Conservation (phyloP, 2,113 vertebrate species). For the Pluvialis apricaria region DNA sequence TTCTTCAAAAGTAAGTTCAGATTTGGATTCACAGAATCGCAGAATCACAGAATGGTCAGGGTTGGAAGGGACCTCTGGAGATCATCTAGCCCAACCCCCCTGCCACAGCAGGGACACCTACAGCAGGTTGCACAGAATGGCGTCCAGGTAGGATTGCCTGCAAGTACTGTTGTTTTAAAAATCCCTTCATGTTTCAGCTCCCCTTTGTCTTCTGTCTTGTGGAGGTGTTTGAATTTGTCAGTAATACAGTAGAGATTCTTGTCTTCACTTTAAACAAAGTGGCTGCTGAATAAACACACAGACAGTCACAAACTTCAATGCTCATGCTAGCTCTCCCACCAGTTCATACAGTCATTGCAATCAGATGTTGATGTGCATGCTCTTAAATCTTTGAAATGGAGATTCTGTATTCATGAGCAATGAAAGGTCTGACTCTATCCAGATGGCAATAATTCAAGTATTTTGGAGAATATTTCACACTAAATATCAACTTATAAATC, state of each 20-base stretch:
- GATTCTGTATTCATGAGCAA: background rate
- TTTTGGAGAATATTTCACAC: constrained; percentile 1
- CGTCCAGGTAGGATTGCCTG: background rate
- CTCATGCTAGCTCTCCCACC: background rate
- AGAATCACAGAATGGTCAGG: too few species aligned
- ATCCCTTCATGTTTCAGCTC: background rate
- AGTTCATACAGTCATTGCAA: background rate
- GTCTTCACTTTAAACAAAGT: background rate
- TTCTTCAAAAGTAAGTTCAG: background rate
- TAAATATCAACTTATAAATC: constrained; percentile 25
- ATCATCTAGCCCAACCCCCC: too few species aligned
- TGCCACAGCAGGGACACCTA: too few species aligned
- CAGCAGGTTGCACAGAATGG: too few species aligned
- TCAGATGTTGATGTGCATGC: accelerated
- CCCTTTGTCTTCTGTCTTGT: background rate
- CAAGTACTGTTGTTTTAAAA: background rate
- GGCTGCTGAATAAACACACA: background rate
- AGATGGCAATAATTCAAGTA: background rate
- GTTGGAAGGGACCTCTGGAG: too few species aligned
- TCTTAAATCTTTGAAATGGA: background rate
- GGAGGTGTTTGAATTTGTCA: background rate
- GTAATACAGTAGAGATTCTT: background rate
- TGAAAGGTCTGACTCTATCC: background rate
- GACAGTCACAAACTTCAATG: background rate
- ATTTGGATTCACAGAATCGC: background rate